phyloP scores from a whole-genome alignment of 2,888 invertebrate genomes.

The Dorcus hopei region DNA sequence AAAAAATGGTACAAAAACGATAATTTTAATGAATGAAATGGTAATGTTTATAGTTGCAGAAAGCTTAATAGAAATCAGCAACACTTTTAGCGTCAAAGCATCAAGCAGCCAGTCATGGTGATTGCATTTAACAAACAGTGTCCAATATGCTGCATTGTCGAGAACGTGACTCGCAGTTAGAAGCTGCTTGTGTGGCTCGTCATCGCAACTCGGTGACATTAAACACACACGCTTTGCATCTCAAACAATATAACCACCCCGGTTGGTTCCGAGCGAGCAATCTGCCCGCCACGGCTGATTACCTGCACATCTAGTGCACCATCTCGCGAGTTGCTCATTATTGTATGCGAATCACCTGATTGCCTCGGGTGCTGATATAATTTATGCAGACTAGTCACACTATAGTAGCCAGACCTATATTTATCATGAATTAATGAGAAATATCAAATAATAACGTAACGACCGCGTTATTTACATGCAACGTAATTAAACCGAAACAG shows the following conservation, averaged over 20 bases:
- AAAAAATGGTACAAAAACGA: neutral
- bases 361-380: too few species aligned
- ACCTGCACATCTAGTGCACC: conserved; percentile 12
- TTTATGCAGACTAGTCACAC: too few species aligned
- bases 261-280: conserved; percentile 38
- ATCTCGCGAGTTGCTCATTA: too few species aligned
- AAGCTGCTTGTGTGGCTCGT: conserved; percentile 39
- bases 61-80: too few species aligned
- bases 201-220: conserved; percentile 36
- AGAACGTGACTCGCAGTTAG: conserved; percentile 42
- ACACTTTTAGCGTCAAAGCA: neutral
- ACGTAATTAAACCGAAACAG: too few species aligned
- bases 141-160: conserved; percentile 31
- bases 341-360: too few species aligned
- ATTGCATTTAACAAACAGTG: conserved; percentile 22
- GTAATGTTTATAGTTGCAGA: too few species aligned
- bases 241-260: conserved; percentile 42
- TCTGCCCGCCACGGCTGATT: conserved; percentile 30
- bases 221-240: conserved; percentile 42
- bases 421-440: too few species aligned
- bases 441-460: too few species aligned
- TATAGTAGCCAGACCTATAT: too few species aligned
- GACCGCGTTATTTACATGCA: too few species aligned
- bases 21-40: too few species aligned
- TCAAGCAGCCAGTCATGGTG: neutral